Percentiles rank a stretch among this genome's conserved stretches.
These are phyloP conservation scores for Thryonomys swinderianus DNA, from an alignment of 2,113 vertebrate species.

Conservation along the genomic window DNA sequence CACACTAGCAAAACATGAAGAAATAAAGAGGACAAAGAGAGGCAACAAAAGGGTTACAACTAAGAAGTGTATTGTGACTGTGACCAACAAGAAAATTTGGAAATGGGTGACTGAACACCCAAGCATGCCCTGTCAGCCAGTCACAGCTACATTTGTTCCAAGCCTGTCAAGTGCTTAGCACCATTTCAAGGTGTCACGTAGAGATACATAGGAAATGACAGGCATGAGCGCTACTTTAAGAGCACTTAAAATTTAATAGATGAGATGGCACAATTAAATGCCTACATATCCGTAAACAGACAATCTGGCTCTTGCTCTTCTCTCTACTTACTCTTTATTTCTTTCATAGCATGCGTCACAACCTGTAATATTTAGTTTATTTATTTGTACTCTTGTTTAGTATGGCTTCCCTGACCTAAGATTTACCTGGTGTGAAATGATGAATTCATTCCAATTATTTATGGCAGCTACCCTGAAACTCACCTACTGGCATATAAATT, in stretches of 20 bases:
- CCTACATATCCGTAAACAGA: background rate
- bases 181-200: slow-evolving; percentile 68
- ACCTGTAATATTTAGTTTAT: slow-evolving; percentile 17
- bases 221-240: background rate
- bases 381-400: slow-evolving; percentile 51
- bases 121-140: slow-evolving; percentile 46
- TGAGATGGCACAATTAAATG: slow-evolving; percentile 38
- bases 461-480: background rate
- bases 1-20: slow-evolving; percentile 56
- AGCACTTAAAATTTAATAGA: slow-evolving; percentile 48
- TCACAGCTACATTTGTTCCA: slow-evolving; percentile 63
- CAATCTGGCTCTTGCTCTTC: background rate
- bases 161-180: slow-evolving; percentile 65
- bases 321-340: slow-evolving; percentile 30
- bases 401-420: background rate
- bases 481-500: background rate
- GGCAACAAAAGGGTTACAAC: slow-evolving; percentile 62
- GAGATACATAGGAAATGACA: slow-evolving; percentile 59
- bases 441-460: background rate
- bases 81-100: slow-evolving; percentile 70
- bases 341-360: slow-evolving; percentile 17
- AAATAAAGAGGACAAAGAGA: slow-evolving; percentile 60
- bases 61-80: slow-evolving; percentile 58
- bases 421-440: background rate
- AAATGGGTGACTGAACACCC: slow-evolving; percentile 73